These are phyloP conservation scores for Pemphigus obesinymphae DNA, from an alignment of 1,140 invertebrate genomes.

Conservation along the genomic window DNA sequence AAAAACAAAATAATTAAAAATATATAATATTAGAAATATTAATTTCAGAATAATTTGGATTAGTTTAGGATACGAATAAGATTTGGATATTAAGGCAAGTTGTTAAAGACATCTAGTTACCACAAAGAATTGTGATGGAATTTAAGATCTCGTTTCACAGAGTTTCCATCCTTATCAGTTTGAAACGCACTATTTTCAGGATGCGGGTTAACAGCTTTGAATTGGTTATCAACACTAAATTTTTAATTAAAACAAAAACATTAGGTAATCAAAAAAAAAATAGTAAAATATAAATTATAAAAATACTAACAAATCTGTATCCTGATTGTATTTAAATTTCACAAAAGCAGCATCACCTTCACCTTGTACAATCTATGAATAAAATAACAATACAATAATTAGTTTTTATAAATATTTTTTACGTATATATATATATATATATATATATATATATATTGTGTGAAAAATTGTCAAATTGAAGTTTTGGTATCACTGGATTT, in stretches of 20 bases:
- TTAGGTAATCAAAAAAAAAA: no score
- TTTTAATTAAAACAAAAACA: neutral
- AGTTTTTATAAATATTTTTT: no score
- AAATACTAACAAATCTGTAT: constrained; percentile 6
- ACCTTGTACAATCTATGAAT: constrained; percentile 16
- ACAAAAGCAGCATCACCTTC: neutral
- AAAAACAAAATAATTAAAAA: neutral
- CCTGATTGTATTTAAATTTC: neutral
- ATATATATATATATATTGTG: no score
- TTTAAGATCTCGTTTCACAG: constrained; percentile 16
- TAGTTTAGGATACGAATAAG: no score
- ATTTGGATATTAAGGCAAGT: no score
- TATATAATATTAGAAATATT: neutral
- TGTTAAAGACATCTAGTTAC: neutral
- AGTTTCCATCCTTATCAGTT: neutral
- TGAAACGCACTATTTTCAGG: neutral
- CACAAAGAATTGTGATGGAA: constrained; percentile 16
- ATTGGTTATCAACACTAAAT: constrained; percentile 13
- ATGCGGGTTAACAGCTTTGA: neutral
- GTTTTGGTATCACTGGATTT: no score
- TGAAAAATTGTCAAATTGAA: no score
- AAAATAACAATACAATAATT: neutral
- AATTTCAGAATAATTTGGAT: neutral
- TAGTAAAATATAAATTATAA: neutral
- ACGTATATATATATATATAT: no score